Conservation (phyloP, 2,113 vertebrate species). For the Centropus bengalensis region DNA sequence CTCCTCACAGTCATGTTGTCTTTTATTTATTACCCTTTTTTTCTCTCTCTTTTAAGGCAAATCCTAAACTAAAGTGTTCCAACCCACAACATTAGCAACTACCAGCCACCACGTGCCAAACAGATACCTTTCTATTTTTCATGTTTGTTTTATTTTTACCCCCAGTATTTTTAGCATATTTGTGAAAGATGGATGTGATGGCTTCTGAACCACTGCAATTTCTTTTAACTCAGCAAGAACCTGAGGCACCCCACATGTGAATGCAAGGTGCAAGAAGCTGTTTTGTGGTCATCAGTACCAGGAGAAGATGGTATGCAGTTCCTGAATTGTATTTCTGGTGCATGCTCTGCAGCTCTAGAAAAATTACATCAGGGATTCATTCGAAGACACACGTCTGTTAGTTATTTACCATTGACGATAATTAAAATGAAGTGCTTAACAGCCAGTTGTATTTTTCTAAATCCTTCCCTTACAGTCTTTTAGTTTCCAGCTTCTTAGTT, state of each 20-base stretch:
- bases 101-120: background rate
- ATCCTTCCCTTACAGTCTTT: background rate
- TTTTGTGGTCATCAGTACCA: background rate
- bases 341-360: background rate
- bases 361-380: background rate
- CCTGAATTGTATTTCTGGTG: background rate
- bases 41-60: background rate
- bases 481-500: background rate
- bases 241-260: background rate
- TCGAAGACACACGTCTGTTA: background rate
- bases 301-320: background rate
- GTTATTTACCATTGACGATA: background rate
- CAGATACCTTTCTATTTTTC: background rate
- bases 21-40: background rate
- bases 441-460: background rate
- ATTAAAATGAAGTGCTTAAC: background rate
- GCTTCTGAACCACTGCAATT: background rate
- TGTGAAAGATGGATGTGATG: background rate
- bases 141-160: background rate
- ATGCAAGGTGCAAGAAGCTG: fast-evolving
- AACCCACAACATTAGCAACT: background rate
- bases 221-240: background rate
- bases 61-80: background rate
- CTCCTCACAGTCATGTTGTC: background rate
- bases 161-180: background rate